Evolutionary conservation across 2,113 vertebrate genomes (phyloP), one percentile per base, ranked within the genome.

Genomic region (Lampris megalopsis): DNA sequence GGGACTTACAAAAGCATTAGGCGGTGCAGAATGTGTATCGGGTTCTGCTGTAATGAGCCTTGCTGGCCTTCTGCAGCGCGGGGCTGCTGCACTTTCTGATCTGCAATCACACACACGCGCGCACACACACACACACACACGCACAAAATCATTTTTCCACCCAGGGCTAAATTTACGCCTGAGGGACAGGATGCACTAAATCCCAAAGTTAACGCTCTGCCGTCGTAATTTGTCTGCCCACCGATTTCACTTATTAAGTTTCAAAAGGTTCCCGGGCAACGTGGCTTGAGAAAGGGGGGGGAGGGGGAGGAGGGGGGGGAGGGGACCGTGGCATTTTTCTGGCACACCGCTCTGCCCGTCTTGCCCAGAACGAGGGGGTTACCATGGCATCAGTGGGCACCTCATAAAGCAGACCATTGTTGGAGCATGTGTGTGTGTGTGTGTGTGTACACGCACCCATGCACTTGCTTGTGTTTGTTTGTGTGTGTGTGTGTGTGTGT

Each of bases 401-500:
- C 93, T 94, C 92, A 95, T 94, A 93, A 95, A 95, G 93, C 93
- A 86, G 89, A 92, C 94, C 92, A 94, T 95, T 95, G 94, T 94
- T 93, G 91, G 90, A 83, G 80, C 84, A 64, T 80, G 82, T 89
- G 89, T 71, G 77, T 85, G 85, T 64, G 84, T 77, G 65, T 69
- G 70, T 53, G 45, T 67, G 62, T 61, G 63, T 69, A 52, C 73
- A 71, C 63, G 63, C 73, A 57, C 50, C 60, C 65, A 61, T 59
- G 75, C 62, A 56, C 24, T 63, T 36, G 79, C 6, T 52, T 54
- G 49, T 72, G 73, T 62, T 80, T 79, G 75, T 85, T 77, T 75
- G 38, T 78, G 72, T 53, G 52, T 69, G 58, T 69, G 60, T 56
- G 67, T 64, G 66, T 38, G 74, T 24, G 73, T 52, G 49, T 57